phyloP scores from a whole-genome alignment of 2,888 invertebrate species.

The Drosophila mercatorum region DNA sequence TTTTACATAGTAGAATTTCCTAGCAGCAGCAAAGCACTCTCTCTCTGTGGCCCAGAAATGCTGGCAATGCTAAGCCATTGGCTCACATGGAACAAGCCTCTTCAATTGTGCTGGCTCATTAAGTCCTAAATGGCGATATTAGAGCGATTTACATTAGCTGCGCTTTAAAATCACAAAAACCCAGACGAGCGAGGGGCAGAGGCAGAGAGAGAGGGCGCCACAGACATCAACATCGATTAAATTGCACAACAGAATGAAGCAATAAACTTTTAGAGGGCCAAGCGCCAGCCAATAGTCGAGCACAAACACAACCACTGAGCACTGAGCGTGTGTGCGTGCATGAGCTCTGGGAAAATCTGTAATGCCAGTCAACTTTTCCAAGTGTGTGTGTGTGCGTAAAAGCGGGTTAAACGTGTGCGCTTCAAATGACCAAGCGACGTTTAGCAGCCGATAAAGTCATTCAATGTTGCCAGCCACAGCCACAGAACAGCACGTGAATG shows the following conservation, averaged over 20 bases:
- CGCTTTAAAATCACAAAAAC: slow-evolving; percentile 66
- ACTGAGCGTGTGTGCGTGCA: slow-evolving; percentile 4
- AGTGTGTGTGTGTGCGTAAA: slow-evolving; percentile 56
- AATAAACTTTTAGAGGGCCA: slow-evolving; percentile 77
- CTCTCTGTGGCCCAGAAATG: background rate
- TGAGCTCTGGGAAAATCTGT: slow-evolving; percentile 48
- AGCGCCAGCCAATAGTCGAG: slow-evolving; percentile 40
- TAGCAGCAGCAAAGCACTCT: background rate
- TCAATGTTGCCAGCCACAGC: slow-evolving; percentile 66
- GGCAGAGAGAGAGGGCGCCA: background rate
- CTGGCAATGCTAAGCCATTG: background rate
- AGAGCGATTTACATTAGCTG: slow-evolving; percentile 73
- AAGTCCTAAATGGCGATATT: slow-evolving; percentile 71
- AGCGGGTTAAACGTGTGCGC: slow-evolving; percentile 79
- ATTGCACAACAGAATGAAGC: slow-evolving; percentile 78
- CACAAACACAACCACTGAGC: slow-evolving; percentile 1
- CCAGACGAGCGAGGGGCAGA: background rate
- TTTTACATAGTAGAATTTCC: slow-evolving; percentile 7
- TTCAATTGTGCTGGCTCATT: slow-evolving; percentile 65
- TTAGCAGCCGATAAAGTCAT: slow-evolving; percentile 80
- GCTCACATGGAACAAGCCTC: slow-evolving; percentile 34
- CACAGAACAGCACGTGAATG: slow-evolving; percentile 67
- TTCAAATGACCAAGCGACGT: slow-evolving; percentile 78
- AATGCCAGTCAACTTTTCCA: slow-evolving; percentile 51
- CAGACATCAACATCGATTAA: slow-evolving; percentile 70